Evolutionary conservation across 1,140 invertebrate species (phyloP).

Genomic region (Bombus confusus): DNA sequence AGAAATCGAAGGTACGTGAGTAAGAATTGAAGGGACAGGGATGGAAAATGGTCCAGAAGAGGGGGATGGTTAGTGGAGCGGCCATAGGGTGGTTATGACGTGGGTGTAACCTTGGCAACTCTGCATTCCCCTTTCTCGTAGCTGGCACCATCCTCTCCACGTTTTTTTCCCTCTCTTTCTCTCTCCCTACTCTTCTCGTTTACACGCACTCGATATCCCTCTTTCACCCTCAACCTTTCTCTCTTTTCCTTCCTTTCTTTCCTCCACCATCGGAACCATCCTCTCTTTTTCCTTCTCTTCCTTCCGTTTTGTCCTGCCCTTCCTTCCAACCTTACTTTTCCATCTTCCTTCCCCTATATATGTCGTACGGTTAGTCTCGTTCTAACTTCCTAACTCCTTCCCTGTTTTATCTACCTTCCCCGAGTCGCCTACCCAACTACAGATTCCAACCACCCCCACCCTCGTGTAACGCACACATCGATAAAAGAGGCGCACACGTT

Average conservation of each 20-base stretch:
- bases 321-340: not conserved
- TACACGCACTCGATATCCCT: not conserved
- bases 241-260: not conserved
- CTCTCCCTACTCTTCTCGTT: not conserved
- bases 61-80: conserved; percentile 70
- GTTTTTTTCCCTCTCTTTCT: not conserved
- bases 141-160: conserved; percentile 21
- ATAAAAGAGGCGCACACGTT: not conserved
- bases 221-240: conserved; percentile 26
- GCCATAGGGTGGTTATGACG: conserved; percentile 74
- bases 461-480: not conserved
- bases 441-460: conserved; percentile 42
- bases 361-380: not conserved
- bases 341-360: conserved; percentile 19
- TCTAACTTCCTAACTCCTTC: not conserved
- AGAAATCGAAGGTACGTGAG: conserved; percentile 31
- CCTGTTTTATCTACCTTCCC: not conserved
- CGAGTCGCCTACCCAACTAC: conserved; percentile 43
- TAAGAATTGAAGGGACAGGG: conserved; percentile 42
- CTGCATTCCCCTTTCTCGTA: conserved; percentile 55
- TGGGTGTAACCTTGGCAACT: conserved; percentile 79
- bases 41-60: conserved; percentile 63
- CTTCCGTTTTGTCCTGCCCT: not conserved
- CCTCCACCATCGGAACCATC: not conserved
- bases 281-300: not conserved